Base-by-base conservation (phyloP, 2,888 invertebrate species). In the Acrobasis suavella region DNA sequence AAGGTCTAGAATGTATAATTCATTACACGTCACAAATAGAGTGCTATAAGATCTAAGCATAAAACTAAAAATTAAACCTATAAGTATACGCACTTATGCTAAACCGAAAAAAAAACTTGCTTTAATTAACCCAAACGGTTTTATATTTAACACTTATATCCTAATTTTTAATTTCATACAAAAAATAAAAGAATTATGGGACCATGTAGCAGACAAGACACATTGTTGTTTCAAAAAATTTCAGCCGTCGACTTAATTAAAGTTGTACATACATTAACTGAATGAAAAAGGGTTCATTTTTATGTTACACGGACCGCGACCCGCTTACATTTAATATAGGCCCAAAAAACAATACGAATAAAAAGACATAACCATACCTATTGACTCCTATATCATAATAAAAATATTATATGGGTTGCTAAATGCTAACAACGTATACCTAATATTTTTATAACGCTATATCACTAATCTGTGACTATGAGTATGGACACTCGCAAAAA, bases 211-310 rank as follows among this genome's bases (percentile, higher is more conserved):
- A 69, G 64, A 62, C 65, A 69, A 63, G 39, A 64, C 62, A 65
- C 67, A 67, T 62, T 62, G 63, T 64, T 65, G 61, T 66, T 65
- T 67, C 63, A 69, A 71, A 69, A 75, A 76, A 78, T 74, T 72
- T 70, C 76, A 70, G 72, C 76, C 73, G 75, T 74, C 71, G 74
- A 76, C 74, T 82, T 80, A 80, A 84, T 83, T 84, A 82, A 81
- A 73, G 73, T 72, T 69, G 69, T 69, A 71, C 72, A 69, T 67
- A 71, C 72, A 69, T 73, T 68, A 69, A 62, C 69, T 69, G 72
- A 75, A 77, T 71, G 76, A 81, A 81, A 80, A 79, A 76, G 78
- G 78, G 74, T 77, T 67, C 66, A 72, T 22, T 42, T 56, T 42
- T 56, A 42, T 56, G 17, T 22, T 42, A 16, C 15, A 10, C 14